Percentiles rank a stretch among this genome's conserved stretches.
Evolutionary conservation across 2,797 vertebrate species (phyloP).

Genomic region (Danio tinwini): DNA sequence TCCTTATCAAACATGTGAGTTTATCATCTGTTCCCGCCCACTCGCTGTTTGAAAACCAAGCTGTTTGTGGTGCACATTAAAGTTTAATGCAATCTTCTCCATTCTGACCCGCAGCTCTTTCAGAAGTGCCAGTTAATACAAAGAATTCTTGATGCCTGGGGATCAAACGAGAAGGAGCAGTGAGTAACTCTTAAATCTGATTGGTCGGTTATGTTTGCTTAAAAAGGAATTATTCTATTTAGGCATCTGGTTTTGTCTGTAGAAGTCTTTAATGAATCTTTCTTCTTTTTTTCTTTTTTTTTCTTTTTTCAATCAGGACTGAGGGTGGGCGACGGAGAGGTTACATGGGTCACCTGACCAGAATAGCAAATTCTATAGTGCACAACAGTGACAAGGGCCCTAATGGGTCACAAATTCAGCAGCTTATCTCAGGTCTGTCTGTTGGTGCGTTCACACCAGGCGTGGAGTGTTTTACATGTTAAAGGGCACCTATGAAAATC

Average conservation of each 20-base stretch:
- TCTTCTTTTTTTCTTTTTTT: neutral
- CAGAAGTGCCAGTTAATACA: slow-evolving; percentile 96
- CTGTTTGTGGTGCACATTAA: neutral
- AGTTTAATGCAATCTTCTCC: neutral
- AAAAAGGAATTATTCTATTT: neutral
- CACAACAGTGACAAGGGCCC: slow-evolving; percentile 96
- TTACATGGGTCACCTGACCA: slow-evolving; percentile 98
- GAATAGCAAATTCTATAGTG: slow-evolving; percentile 97
- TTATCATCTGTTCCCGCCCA: neutral
- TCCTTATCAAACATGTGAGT: slow-evolving; percentile 94
- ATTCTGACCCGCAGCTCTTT: slow-evolving; percentile 83
- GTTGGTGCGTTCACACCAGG: neutral
- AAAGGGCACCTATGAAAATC: too few species aligned
- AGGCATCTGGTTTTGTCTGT: neutral
- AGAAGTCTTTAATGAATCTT: neutral
- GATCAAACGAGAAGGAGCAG: slow-evolving; percentile 97
- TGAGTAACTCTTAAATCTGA: slow-evolving; percentile 74
- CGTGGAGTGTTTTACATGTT: too few species aligned
- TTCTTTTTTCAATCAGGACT: slow-evolving; percentile 74
- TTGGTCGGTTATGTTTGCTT: neutral
- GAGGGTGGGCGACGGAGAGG: slow-evolving; percentile 93
- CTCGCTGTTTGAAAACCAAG: neutral
- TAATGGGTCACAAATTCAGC: slow-evolving; percentile 87
- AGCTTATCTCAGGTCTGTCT: slow-evolving; percentile 87
- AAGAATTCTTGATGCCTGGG: slow-evolving; percentile 96